Conservation (phyloP, 2,888 invertebrate genomes). For the Chalcosyrphus nemorum region DNA sequence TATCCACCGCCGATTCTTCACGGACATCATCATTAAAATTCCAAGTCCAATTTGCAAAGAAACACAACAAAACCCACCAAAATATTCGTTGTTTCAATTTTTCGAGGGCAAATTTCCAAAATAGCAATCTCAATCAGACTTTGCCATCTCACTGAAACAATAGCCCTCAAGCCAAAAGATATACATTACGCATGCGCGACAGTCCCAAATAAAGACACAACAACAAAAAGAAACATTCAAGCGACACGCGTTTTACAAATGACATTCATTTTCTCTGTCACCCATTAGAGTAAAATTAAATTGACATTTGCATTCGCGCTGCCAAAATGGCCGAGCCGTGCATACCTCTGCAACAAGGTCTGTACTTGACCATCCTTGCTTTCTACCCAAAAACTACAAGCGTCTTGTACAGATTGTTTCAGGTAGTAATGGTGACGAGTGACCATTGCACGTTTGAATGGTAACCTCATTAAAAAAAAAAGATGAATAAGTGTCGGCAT, state of each 20-base stretch:
- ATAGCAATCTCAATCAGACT: background rate
- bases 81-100: slow-evolving; percentile 10
- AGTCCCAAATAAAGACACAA: slow-evolving; percentile 13
- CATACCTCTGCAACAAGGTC: slow-evolving; percentile 45
- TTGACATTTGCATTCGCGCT: slow-evolving; percentile 37
- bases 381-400: slow-evolving; percentile 50
- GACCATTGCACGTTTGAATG: too few relatives aligned
- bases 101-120: slow-evolving; percentile 53
- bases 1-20: background rate
- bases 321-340: slow-evolving; percentile 10
- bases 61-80: background rate
- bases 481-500: slow-evolving; percentile 11
- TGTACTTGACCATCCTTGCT: slow-evolving; percentile 54
- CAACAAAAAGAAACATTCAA: background rate
- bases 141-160: slow-evolving; percentile 22
- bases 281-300: slow-evolving; percentile 31
- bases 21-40: slow-evolving; percentile 4
- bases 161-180: background rate
- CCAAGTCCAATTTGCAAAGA: slow-evolving; percentile 8
- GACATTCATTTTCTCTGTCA: slow-evolving; percentile 45
- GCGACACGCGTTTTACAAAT: slow-evolving; percentile 5
- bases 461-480: slow-evolving; percentile 8
- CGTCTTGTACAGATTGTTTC: background rate
- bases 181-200: slow-evolving; percentile 12
- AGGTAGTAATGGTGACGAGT: background rate